Percentiles rank a stretch among this genome's conserved stretches.
phyloP scores from a whole-genome alignment of 2,113 vertebrate species.

The Neolamprologus ventralis region DNA sequence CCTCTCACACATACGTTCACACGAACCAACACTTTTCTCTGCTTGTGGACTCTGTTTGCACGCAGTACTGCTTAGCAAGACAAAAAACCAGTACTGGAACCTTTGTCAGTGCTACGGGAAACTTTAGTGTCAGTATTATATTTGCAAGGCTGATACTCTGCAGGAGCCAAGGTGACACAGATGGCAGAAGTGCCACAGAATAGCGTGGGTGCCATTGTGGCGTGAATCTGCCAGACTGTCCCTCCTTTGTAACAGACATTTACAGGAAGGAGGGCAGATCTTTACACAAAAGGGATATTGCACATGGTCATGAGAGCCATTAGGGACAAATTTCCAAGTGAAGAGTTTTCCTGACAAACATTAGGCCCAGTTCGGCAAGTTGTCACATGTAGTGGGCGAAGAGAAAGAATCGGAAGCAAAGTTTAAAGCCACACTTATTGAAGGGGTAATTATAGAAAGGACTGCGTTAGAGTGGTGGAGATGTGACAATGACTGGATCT shows the following conservation, averaged over 20 bases:
- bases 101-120: neutral
- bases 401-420: neutral
- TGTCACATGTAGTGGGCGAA: neutral
- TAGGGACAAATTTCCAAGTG: neutral
- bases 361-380: neutral
- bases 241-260: conserved; percentile 17
- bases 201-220: neutral
- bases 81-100: neutral
- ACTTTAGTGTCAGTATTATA: conserved; percentile 1
- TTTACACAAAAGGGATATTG: neutral
- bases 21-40: neutral
- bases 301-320: neutral
- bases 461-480: neutral
- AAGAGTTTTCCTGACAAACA: neutral
- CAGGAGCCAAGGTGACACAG: conserved; percentile 27
- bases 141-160: conserved; percentile 13
- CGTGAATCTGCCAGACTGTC: conserved; percentile 21
- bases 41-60: neutral
- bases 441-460: neutral
- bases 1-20: neutral
- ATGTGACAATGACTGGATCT: neutral
- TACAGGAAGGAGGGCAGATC: neutral
- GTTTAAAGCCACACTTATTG: neutral
- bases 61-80: neutral
- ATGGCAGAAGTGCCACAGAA: conserved; percentile 27